Base-by-base conservation (phyloP, 2,888 invertebrate species). In the Catocala nupta region DNA sequence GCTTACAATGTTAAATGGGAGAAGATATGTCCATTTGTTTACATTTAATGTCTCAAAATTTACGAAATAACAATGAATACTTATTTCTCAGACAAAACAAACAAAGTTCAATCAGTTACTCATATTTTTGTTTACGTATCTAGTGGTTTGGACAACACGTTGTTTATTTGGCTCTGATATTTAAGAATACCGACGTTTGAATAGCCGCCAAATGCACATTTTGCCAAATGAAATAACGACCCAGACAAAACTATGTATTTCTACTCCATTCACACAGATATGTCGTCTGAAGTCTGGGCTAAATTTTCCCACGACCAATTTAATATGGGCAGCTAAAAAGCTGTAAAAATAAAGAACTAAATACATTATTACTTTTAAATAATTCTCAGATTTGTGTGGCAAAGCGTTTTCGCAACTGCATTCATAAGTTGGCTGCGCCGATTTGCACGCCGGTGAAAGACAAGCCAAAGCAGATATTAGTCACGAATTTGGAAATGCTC, bases 131-230 rank as follows among this genome's bases (percentile, higher is more conserved):
- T 75, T 71, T 70, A 75, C 65, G 64, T 65, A 61, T 63, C 44
- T 65, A 71, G 55, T 71, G 59, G 63, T 70, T 65, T 58, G 79
- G 70, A 81, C 83, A 81, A 81, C 82, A 83, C 70, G 70, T 73
- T 85, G 82, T 87, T 87, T 87, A 82, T 85, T 90, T 88, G 82
- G 86, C 85, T 81, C 73, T 70, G 75, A 81, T 81, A 78, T 84
- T 78, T 81, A 82, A 81, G 82, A 84, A 85, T 85, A 81, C 61
- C 52, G 57, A 65, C 73, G 78, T 84, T 92, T 93, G 93, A 93
- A 90, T 75, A 74, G 65, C 66, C 79, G 93, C 93, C 93, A 93
- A 91, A 85, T 88, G 88, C 87, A 90, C 75, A 89, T 86, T 86
- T 88, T 89, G 91, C 91, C 90, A 91, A 90, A 87, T 84, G 81